Evolutionary conservation across 2,888 invertebrate genomes (phyloP), one percentile per base, ranked within the genome.

Genomic region (Thalpophila matura): DNA sequence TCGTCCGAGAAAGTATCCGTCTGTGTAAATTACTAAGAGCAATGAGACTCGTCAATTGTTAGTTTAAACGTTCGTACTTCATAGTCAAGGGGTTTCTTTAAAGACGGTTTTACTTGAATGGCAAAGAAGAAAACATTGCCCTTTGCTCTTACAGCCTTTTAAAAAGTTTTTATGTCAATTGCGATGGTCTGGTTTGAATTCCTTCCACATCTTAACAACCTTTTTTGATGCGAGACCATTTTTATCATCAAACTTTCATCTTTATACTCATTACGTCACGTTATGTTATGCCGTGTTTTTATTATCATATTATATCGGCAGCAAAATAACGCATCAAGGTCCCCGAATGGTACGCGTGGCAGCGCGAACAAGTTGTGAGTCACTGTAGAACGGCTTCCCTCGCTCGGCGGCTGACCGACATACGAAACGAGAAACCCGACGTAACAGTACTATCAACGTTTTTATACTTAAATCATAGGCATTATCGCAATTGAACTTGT

Each of bases 311-410:
- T 37, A 33, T 46, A 54, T 62, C 49, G 68, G 55, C 61, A 60
- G 71, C 64, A 54, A 57, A 63, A 72, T 75, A 63, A 47, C 45
- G 35, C 57, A 65, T 56, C 64, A 80, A 79, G 68, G 80, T 62
- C 65, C 62, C 54, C 58, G 50, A 51, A 60, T 66, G 68, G 71
- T 69, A 76, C 75, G 83, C 84, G 85, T 81, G 80, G 83, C 78
- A 77, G 59, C 62, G 50, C 60, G 67, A 75, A 69, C 76, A 71
- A 75, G 72, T 69, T 47, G 81, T 89, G 90, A 90, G 75, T 89
- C 90, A 89, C 71, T 77, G 74, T 80, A 77, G 86, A 84, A 84
- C 89, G 89, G 90, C 80, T 91, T 91, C 88, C 91, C 91, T 90
- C 89, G 86, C 69, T 62, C 53, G 68, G 50, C 61, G 56, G 50